These are phyloP conservation scores for Cheirogaleus medius DNA, from an alignment of 2,113 vertebrate genomes.

Conservation along the genomic window DNA sequence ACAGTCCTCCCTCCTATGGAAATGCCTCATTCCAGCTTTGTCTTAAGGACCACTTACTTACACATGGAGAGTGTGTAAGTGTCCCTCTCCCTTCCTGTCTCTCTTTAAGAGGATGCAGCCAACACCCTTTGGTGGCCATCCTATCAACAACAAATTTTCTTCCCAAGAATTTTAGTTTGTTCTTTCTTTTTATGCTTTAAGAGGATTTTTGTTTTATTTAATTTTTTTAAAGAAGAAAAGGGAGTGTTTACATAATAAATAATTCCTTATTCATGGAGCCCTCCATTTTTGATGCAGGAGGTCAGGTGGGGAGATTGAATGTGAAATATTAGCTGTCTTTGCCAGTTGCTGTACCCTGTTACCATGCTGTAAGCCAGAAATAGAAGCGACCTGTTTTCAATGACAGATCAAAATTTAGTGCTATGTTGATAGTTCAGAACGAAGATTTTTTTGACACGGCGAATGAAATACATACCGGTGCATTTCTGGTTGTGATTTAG, in stretches of 20 bases:
- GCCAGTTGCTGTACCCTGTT: conserved; percentile 49
- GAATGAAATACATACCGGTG: conserved; percentile 80
- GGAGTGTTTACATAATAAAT: conserved; percentile 59
- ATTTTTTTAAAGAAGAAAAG: background rate
- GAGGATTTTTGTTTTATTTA: background rate
- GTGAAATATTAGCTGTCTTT: conserved; percentile 73
- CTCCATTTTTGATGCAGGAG: conserved; percentile 61
- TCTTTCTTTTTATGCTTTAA: background rate
- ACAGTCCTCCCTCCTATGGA: background rate
- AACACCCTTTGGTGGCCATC: background rate
- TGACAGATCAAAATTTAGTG: conserved; percentile 84
- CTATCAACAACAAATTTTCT: background rate
- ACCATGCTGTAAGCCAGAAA: conserved; percentile 71
- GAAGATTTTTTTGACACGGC: conserved; percentile 81
- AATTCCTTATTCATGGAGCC: conserved; percentile 45
- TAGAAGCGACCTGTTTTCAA: conserved; percentile 79
- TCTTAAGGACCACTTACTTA: background rate
- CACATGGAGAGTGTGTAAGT: background rate
- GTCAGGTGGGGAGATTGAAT: conserved; percentile 71
- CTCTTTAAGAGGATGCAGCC: background rate
- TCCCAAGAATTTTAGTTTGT: background rate
- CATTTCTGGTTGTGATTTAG: conserved; percentile 83
- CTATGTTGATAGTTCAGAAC: conserved; percentile 81
- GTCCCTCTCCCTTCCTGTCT: rapidly evolving
- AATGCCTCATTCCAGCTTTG: background rate